Percentiles rank a stretch among this genome's conserved stretches.
Evolutionary conservation across 2,888 invertebrate genomes (phyloP).

Genomic region (Crepidodera aurea): DNA sequence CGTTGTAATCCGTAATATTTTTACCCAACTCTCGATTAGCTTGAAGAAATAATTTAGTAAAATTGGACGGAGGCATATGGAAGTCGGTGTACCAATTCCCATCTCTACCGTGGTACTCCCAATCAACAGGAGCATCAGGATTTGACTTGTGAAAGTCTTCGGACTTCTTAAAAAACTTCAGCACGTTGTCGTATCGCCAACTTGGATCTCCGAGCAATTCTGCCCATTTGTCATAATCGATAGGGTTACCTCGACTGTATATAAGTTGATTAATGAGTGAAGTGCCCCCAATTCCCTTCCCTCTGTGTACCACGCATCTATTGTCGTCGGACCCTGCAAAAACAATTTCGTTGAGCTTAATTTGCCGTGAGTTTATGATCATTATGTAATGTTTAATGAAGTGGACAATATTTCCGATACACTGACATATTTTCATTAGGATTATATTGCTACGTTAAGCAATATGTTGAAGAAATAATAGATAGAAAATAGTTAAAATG

Average conservation of each 20-base stretch:
- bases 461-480: no score
- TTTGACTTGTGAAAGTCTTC: conserved; percentile 30
- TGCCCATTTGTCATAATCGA: conserved; percentile 63
- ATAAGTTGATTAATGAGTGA: conserved; percentile 63
- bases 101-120: conserved; percentile 15
- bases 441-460: background rate
- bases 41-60: conserved; percentile 17
- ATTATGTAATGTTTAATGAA: background rate
- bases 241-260: conserved; percentile 61
- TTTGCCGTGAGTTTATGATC: background rate
- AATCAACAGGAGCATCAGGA: conserved; percentile 19
- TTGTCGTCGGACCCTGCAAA: conserved; percentile 29
- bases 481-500: no score
- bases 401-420: background rate
- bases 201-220: conserved; percentile 48
- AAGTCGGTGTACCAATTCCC: conserved; percentile 28
- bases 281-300: conserved; percentile 64
- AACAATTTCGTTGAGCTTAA: conserved; percentile 1
- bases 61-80: conserved; percentile 6
- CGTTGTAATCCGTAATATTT: conserved; percentile 73
- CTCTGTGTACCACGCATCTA: conserved; percentile 58
- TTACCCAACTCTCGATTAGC: conserved; percentile 70
- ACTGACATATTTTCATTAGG: background rate
- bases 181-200: conserved; percentile 67
- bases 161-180: conserved; percentile 59